Evolutionary conservation across 2,797 vertebrate species (phyloP), one percentile per base, ranked within the genome.

Genomic region (Aviceda leuphotes): DNA sequence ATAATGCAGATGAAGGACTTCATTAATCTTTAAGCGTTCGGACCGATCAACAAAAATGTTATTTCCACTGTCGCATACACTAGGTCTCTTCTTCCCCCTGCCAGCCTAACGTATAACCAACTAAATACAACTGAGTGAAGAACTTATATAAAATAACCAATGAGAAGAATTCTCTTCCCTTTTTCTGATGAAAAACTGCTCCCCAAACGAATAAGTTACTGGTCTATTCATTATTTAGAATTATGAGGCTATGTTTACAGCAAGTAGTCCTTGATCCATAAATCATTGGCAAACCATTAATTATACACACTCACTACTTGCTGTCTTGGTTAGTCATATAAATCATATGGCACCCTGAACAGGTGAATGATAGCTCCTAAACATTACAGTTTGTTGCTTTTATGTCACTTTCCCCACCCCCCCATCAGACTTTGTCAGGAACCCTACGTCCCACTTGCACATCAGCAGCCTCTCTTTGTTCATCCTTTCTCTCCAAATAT

Each of bases 201-300:
- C 63, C 44, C 43, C 17, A 94, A 88, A 33, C 2, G 0, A 94
- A 77, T 65, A 80, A 78, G 55, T 87, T 80, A 65, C 46, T 65
- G 30, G 49, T 71, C 87, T 90, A 88, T 88, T 92, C 63, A 86
- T 94, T 93, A 93, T 93, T 96, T 77, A 94, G 68, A 89, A 67
- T 84, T 84, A 90, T 28, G 68, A 92, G 70, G 41, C 44, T 76
- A 43, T 58, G 74, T 82, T 94, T 89, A 76, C 20, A 80, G 65
- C 61, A 68, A 87, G 62, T 61, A 74, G 50, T 44, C 56, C 73
- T 74, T 84, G 78, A 92, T 96, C 83, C 77, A 77, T 92, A 93
- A 90, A 95, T 89, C 83, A 94, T 9, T 78, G 68, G 31, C 50
- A 87, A 55, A 74, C n/a, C 37, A 72, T 87, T 94, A 88, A 70